phyloP scores from a whole-genome alignment of 37 sponge, comb jelly and placozoan genomes.

The Aphrocallistes beatrix region DNA sequence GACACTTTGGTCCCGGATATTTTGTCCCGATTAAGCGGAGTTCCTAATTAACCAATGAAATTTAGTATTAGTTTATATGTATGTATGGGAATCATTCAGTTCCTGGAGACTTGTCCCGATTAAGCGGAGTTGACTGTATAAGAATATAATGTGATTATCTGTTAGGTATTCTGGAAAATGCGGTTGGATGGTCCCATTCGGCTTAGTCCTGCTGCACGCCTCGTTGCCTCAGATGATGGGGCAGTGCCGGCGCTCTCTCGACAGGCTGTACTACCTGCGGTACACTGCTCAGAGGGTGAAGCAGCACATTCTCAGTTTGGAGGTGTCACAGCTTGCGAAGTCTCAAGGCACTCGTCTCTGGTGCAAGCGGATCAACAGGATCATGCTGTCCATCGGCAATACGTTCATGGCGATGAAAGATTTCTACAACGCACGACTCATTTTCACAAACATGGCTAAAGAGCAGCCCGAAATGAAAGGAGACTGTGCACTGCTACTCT shows the following conservation, averaged over 20 bases:
- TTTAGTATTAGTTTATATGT: no score
- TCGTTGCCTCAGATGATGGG: not conserved
- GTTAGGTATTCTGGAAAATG: not conserved
- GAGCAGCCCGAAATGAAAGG: not conserved
- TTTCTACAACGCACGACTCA: not conserved
- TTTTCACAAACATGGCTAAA: not conserved
- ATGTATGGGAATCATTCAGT: no score
- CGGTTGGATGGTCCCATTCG: slow-evolving; percentile 9
- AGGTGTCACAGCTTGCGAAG: not conserved
- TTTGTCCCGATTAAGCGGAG: no score
- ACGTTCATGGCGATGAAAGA: not conserved
- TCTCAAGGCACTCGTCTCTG: not conserved
- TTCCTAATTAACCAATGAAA: no score
- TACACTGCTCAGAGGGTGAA: not conserved
- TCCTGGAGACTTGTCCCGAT: no score
- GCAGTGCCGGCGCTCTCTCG: not conserved
- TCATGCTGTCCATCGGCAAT: not conserved
- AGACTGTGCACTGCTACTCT: not conserved
- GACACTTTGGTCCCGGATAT: no score
- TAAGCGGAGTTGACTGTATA: no score
- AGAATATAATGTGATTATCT: no score
- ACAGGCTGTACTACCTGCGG: not conserved
- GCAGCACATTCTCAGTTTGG: not conserved
- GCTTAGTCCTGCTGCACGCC: not conserved
- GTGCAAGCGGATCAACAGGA: not conserved